Evolutionary conservation across 2,113 vertebrate genomes (phyloP), one percentile per base, ranked within the genome.

Genomic region (Alethe diademata): DNA sequence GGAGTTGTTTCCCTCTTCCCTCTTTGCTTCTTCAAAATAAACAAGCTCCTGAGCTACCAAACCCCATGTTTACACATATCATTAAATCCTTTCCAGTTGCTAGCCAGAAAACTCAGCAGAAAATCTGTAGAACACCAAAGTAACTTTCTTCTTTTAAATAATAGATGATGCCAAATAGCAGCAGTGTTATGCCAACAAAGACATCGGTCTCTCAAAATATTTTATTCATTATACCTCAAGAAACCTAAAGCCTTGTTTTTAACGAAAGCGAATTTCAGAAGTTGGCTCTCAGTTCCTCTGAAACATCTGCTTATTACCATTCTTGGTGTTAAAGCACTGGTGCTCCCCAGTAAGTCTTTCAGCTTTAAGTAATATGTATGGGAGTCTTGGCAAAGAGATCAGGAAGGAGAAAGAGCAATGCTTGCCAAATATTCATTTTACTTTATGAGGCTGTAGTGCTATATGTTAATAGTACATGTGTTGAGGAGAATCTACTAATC

Each of bases 261-360:
- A 92, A 78, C 13, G 50, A 91, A 91, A 87, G 62, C 48, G 50
- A 93, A 91, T 48, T 79, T 82, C 62, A 74, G 71, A 53, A 57
- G 81, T 43, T 76, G 87, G 42, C 86, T 92, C 90, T 72, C 54
- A 10, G 65, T 96, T 94, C 92, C 74, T 94, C 76, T 86, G 70
- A 91, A 97, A 97, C 95, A 97, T 96, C 95, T 97, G 95, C 91
- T 96, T 96, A 92, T 96, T 95, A 71, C 91, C 86, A 86, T 96
- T 92, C 75, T 86, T 71, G 42, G 89, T 82, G 70, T 80, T 94
- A 89, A 58, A 87, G 79, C 92, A 95, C 76, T 93, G 78, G 80
- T 96, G 90, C 72, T 96, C 88, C 91, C 67, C 61, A 58, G 82
- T 94, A 96, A 92, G 95, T 90, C 74, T 91, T 97, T 95, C 92